Evolutionary conservation across 2,113 vertebrate genomes (phyloP), one percentile per base, ranked within the genome.

Genomic region (Hippolais icterina): DNA sequence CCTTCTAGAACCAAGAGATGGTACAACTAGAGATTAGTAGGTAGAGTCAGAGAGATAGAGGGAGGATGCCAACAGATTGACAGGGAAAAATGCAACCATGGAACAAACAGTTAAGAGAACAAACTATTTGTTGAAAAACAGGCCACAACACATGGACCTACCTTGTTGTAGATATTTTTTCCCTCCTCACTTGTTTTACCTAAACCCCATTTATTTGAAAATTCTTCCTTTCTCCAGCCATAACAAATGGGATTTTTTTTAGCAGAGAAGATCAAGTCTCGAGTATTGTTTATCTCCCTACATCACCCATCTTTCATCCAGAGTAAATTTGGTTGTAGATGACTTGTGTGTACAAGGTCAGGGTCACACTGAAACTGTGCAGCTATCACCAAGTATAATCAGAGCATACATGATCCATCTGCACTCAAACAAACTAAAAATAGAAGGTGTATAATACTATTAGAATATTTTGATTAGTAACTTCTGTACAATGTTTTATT

Each of bases 401-500:
- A 85, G 57, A 85, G 10, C 23, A 83, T 27, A 25, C 33, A 50
- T 76, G 65, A 93, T 85, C 33, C 25, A 65, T 57, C 44, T 83
- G 41, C 28, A 79, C 33, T 75, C 83, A 76, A 83, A 60, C 37
- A 81, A 92, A 35, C 44, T 76, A 91, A 93, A 92, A 94, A 89
- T 84, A 87, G 53, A 71, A 57, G 5, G 4, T 14, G 8, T 75
- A 29, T 78, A 87, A 75, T 52, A 52, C 21, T 84, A 68, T 86
- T 71, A 70, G 17, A 94, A 91, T 91, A 91, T 91, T 92, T 82
- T 96, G 47, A 60, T 93, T 10, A 93, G 41, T 79, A 87, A 84
- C 41, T 93, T 76, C 70, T 87, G 18, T 46, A 64, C 17, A 46
- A 80, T 86, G 61, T 89, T 89, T 96, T 95, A 94, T 89, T 84